Evolutionary conservation across 2,888 invertebrate genomes (phyloP).

Genomic region (Troilus luridus): DNA sequence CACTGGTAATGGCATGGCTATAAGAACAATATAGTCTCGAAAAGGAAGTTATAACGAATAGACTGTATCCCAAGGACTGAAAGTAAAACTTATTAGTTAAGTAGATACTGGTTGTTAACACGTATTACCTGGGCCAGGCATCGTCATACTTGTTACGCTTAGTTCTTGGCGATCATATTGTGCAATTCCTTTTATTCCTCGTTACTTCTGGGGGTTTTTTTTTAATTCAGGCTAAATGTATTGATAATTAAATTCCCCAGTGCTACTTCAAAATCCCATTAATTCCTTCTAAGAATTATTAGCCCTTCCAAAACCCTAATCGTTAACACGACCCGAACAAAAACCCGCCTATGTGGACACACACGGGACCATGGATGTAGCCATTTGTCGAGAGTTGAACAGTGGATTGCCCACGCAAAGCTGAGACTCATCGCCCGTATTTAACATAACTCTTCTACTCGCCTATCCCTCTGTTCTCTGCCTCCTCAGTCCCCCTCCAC

Average conservation of each 20-base stretch:
- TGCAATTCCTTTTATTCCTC: too few relatives aligned
- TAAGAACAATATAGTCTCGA: too few relatives aligned
- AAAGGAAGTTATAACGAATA: too few relatives aligned
- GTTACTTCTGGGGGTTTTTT: neutral
- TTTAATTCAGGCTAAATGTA: neutral
- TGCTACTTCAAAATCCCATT: neutral
- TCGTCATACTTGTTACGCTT: neutral
- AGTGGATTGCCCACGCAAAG: conserved; percentile 15
- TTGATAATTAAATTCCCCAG: neutral
- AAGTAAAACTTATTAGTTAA: too few relatives aligned
- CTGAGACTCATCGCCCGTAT: conserved; percentile 27
- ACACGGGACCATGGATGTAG: conserved; percentile 17
- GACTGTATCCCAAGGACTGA: too few relatives aligned
- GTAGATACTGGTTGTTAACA: too few relatives aligned
- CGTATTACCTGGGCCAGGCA: too few relatives aligned
- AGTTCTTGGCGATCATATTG: neutral
- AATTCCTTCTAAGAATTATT: neutral
- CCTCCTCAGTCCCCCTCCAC: conserved; percentile 12
- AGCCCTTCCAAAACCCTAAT: neutral
- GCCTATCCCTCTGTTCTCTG: neutral
- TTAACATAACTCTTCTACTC: conserved; percentile 33
- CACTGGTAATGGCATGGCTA: too few relatives aligned
- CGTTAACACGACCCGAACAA: neutral
- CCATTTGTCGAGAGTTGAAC: conserved; percentile 33
- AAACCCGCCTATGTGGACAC: neutral